These are phyloP conservation scores for Aramus guarauna DNA, from an alignment of 2,113 vertebrate species.

Conservation along the genomic window DNA sequence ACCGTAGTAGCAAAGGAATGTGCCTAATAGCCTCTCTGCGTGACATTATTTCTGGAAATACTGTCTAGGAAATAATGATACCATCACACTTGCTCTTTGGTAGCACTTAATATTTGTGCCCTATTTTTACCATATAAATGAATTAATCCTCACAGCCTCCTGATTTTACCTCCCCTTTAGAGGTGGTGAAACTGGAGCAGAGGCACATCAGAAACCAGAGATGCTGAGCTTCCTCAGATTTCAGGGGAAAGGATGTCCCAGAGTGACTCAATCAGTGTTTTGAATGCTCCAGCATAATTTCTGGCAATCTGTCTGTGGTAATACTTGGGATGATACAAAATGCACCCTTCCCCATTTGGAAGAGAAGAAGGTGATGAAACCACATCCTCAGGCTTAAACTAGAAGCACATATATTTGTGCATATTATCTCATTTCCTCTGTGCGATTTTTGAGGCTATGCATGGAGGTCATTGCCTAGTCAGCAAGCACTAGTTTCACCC, in stretches of 20 bases:
- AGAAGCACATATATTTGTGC: background rate
- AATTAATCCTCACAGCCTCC: background rate
- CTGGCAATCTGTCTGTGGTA: conserved; percentile 15
- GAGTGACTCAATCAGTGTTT: conserved; percentile 5
- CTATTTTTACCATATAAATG: background rate
- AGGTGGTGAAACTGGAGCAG: conserved; percentile 33
- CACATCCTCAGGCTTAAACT: conserved; percentile 40
- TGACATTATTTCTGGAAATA: background rate
- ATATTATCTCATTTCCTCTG: conserved; percentile 59
- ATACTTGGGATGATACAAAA: conserved; percentile 9
- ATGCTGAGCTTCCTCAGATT: conserved; percentile 11
- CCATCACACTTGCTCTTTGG: background rate
- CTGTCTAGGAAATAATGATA: background rate
- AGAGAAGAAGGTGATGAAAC: conserved; percentile 42
- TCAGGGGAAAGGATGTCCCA: conserved; percentile 40
- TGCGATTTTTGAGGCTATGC: background rate
- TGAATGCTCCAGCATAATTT: background rate
- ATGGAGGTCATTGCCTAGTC: background rate
- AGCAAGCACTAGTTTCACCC: background rate
- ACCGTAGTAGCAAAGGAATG: background rate
- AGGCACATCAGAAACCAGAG: conserved; percentile 14
- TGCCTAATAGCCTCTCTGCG: background rate
- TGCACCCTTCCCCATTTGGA: conserved; percentile 36
- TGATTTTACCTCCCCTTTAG: background rate
- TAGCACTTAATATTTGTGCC: background rate